Percentiles rank a stretch among this genome's conserved stretches.
Conservation (phyloP, 2,888 invertebrate species). For the Eumacrocentrus americanus region DNA sequence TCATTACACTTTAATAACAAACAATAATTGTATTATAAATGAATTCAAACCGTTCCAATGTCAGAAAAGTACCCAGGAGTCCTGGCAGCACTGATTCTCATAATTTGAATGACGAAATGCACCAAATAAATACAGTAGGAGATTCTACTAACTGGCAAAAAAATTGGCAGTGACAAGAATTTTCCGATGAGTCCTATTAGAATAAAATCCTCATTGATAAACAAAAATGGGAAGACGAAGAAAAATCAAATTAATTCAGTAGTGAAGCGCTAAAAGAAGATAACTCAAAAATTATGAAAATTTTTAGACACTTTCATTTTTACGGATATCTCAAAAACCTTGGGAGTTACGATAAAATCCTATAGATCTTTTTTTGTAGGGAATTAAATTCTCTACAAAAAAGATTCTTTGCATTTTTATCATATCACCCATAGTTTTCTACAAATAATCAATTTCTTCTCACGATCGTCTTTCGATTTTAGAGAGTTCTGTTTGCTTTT, state of each 20-base stretch:
- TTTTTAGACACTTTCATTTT: too few relatives aligned
- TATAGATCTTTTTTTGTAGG: too few relatives aligned
- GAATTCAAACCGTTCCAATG: constrained; percentile 14
- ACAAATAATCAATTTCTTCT: neutral
- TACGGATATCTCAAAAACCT: too few relatives aligned
- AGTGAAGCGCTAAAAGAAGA: too few relatives aligned
- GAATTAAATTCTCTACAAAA: too few relatives aligned
- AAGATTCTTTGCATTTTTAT: too few relatives aligned
- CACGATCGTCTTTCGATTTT: too few relatives aligned
- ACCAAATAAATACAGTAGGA: constrained; percentile 44
- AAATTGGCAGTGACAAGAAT: constrained; percentile 40
- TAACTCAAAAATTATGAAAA: too few relatives aligned
- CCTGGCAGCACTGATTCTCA: constrained; percentile 25
- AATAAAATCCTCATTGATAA: constrained; percentile 4
- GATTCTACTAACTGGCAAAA: constrained; percentile 41
- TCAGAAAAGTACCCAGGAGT: constrained; percentile 33
- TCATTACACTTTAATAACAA: too few relatives aligned
- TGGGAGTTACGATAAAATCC: too few relatives aligned
- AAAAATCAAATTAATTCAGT: neutral
- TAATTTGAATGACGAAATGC: constrained; percentile 37
- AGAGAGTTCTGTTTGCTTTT: too few relatives aligned
- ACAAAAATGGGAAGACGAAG: neutral
- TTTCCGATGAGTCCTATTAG: constrained; percentile 36
- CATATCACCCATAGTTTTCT: too few relatives aligned
- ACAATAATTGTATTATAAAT: neutral